These are phyloP conservation scores for Periparus ater DNA, from an alignment of 2,797 vertebrate genomes.

Conservation along the genomic window DNA sequence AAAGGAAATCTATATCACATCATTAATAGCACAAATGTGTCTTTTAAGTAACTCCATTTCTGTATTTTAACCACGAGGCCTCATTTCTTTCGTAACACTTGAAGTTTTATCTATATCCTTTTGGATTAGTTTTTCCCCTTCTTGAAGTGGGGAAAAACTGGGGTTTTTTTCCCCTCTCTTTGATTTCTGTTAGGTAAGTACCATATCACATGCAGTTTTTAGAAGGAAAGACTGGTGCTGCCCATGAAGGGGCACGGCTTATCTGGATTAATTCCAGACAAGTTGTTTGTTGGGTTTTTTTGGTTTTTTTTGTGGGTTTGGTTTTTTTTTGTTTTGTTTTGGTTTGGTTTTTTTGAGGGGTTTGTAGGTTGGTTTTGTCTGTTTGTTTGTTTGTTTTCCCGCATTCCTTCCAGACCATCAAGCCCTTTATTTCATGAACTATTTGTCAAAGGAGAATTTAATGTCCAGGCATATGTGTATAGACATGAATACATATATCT, in stretches of 20 bases:
- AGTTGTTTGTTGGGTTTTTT: background rate
- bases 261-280: background rate
- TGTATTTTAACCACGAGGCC: background rate
- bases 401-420: background rate
- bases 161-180: background rate
- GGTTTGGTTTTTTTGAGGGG: background rate
- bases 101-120: background rate
- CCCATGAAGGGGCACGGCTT: background rate
- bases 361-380: background rate
- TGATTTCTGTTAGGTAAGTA: background rate
- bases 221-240: background rate
- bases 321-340: background rate
- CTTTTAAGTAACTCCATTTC: background rate
- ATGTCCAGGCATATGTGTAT: background rate
- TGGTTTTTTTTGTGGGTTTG: too few species aligned
- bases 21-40: background rate
- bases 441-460: background rate
- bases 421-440: background rate
- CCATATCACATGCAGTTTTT: background rate
- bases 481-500: background rate
- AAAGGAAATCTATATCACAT: background rate
- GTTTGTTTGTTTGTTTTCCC: background rate
- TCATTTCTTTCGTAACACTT: background rate
- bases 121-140: background rate
- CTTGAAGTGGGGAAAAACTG: background rate